Base-by-base conservation (phyloP, 2,888 invertebrate species). In the Trachelus tabidus region DNA sequence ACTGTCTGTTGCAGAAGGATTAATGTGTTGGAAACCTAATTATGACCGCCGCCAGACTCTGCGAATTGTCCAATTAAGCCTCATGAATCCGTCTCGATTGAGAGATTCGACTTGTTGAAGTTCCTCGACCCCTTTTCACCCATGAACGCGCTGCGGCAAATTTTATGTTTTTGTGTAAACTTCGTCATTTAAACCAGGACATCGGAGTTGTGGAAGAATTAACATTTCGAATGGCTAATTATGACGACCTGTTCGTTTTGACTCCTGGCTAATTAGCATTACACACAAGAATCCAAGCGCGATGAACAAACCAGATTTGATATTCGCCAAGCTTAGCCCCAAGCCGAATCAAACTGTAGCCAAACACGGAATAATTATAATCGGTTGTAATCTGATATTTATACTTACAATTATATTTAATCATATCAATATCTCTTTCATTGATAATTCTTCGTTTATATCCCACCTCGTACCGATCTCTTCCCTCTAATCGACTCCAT, bases 261-360 rank as follows among this genome's bases (percentile, higher is more conserved):
- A 79, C 75, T 75, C 34, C 75, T 34, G 69, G 78, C 80, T 79
- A 80, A 80, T 80, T 80, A 80, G 75, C 56, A 74, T 31, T 9
- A 23, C 9, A 56, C 56, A 56, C 56, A 56, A 56, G 56, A 15
- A 23, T 9, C 56, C 56, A 23, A 56, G 23, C 23, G 23, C 1
- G 23, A 23, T 2, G 56, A 15, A 9, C 56, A 15, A 40, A 23
- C 9, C 23, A 9, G 23, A 56, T 56, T 23, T 23, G 56, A 56
- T 9, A 56, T 56, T 23, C 23, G 56, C 56, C 9, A 56, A 56
- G 23, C 23, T 9, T 23, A 40, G 15, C 4, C 6, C 15, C 23
- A 56, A 56, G 56, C 23, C 23, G 9, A 56, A 56, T 1, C 0
- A 56, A 56, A 56, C 2, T 56, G 9, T 23, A 9, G 0, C 0